Evolutionary conservation across 2,888 invertebrate genomes (phyloP), one percentile per base, ranked within the genome.

Genomic region (Bhutanitis thaidina): DNA sequence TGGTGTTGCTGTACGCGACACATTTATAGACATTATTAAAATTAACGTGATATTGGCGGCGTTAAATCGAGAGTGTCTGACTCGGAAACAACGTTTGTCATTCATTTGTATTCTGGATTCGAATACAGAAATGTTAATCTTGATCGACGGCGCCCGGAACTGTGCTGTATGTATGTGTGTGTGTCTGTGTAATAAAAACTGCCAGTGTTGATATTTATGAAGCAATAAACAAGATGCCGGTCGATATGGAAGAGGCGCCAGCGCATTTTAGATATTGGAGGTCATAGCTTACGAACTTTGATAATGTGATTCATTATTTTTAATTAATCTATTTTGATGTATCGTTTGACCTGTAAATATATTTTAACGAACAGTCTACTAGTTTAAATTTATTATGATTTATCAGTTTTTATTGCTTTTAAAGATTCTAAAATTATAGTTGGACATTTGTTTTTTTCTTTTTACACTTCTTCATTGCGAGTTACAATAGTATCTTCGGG

Each of bases 121-220:
- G 71, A 53, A 59, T 70, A 58, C 65, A 56, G 76, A 83, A n/a
- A n/a, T 80, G 79, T 78, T 84, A 82, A 84, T 83, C 79, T 77
- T 67, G 3, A 56, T 66, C 59, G 67, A 65, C 65, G 58, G 68
- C 61, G 68, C 67, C 71, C 74, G 74, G 80, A 79, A 80, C 78
- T 69, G 61, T 72, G 76, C 69, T 63, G n/a, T n/a, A n/a, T n/a
- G n/a, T n/a, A n/a, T n/a, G n/a, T n/a, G n/a, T n/a, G n/a, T n/a
- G n/a, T n/a, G n/a, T n/a, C n/a, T n/a, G 61, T 61, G 79, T 76
- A 77, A 84, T 86, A 88, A 86, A 86, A 85, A 77, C 83, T 81
- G 83, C 80, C 83, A 74, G 76, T 77, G 74, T 61, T 74, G 64
- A 73, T 83, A 83, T 87, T 88, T 88, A 87, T 77, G 79, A 76